phyloP scores from a whole-genome alignment of 2,888 invertebrate species.

The Salpingus planirostris region DNA sequence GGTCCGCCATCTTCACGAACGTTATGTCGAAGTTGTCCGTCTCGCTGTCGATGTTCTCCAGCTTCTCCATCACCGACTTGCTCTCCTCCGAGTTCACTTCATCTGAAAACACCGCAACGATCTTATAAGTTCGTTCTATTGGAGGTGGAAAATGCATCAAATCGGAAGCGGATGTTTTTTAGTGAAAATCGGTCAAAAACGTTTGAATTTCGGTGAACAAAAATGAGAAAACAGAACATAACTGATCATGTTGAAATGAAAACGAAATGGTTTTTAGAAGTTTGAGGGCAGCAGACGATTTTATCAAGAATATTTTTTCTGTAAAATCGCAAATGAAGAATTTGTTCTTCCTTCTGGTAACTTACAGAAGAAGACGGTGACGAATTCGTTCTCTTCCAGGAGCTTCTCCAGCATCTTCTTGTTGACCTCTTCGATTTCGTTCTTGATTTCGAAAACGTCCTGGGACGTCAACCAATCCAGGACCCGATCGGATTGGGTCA shows the following conservation, averaged over 20 bases:
- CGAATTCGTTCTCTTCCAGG: slow-evolving; percentile 87
- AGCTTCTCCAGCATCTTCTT: slow-evolving; percentile 93
- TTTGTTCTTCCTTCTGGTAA: slow-evolving; percentile 21
- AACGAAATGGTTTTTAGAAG: too few species aligned
- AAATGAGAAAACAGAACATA: too few species aligned
- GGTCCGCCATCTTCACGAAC: slow-evolving; percentile 89
- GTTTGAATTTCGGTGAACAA: too few species aligned
- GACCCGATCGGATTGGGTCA: slow-evolving; percentile 77
- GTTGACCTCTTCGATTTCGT: slow-evolving; percentile 95
- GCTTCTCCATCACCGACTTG: slow-evolving; percentile 68
- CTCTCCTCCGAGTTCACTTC: slow-evolving; percentile 75
- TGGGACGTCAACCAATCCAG: slow-evolving; percentile 87
- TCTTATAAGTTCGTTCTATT: slow-evolving; percentile 1
- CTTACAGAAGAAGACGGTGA: slow-evolving; percentile 94
- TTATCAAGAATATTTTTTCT: too few species aligned
- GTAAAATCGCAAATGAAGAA: too few species aligned
- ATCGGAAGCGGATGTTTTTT: too few species aligned
- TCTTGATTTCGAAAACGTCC: slow-evolving; percentile 90
- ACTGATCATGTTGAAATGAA: too few species aligned
- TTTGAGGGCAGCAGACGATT: too few species aligned
- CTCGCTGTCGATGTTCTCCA: slow-evolving; percentile 92
- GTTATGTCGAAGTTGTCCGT: slow-evolving; percentile 90
- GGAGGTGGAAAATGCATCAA: too few species aligned
- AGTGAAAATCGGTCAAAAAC: too few species aligned
- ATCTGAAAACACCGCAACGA: slow-evolving; percentile 51